These are phyloP conservation scores for Thereva nobilitata DNA, from an alignment of 2,888 invertebrate genomes.

Conservation along the genomic window DNA sequence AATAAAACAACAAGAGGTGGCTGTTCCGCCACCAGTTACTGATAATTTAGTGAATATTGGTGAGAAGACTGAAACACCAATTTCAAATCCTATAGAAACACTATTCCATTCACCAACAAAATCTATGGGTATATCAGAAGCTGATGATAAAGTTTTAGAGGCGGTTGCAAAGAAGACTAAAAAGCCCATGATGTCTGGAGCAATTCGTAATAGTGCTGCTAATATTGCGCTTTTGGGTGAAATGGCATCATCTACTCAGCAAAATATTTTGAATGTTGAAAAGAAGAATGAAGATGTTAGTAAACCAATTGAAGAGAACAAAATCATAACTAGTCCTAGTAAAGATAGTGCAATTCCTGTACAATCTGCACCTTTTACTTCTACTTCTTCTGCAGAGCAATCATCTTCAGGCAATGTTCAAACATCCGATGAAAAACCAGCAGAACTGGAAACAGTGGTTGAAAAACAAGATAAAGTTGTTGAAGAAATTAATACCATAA, in stretches of 20 bases:
- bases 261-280: constrained; percentile 1
- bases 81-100: constrained; percentile 9
- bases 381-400: neutral
- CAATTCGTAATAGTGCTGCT: constrained; percentile 36
- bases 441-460: too few species aligned
- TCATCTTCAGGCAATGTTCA: neutral
- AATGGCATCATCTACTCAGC: neutral
- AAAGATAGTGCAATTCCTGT: neutral
- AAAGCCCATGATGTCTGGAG: constrained; percentile 53
- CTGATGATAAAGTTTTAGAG: constrained; percentile 51
- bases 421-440: too few species aligned
- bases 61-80: neutral
- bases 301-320: neutral
- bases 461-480: too few species aligned
- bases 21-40: too few species aligned
- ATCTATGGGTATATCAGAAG: constrained; percentile 43
- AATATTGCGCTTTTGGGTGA: constrained; percentile 4
- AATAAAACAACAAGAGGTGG: neutral
- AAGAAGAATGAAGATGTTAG: neutral
- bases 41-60: neutral
- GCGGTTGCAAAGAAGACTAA: constrained; percentile 57
- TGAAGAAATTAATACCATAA: too few species aligned
- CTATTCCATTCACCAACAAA: constrained; percentile 29
- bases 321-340: neutral
- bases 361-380: neutral